Percentiles rank a stretch among this genome's conserved stretches.
These are phyloP conservation scores for Kradibia gibbosae DNA, from an alignment of 1,140 invertebrate species.

Conservation along the genomic window DNA sequence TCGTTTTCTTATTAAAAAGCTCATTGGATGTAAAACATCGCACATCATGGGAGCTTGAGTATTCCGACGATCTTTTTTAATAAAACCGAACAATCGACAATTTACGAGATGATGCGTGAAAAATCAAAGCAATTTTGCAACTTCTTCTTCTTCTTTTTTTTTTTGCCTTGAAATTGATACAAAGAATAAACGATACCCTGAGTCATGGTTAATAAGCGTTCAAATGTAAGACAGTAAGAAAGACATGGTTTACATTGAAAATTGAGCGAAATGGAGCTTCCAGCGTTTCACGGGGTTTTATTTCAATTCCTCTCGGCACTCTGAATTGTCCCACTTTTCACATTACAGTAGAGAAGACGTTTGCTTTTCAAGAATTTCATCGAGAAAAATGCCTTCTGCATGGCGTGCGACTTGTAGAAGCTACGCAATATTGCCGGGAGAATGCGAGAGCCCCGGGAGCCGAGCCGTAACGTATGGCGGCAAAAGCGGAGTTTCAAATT, in stretches of 20 bases:
- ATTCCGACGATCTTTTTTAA: too few species aligned
- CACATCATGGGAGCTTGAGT: too few species aligned
- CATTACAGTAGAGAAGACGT: neutral
- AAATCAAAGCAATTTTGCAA: too few species aligned
- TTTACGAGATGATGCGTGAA: too few species aligned
- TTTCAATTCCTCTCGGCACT: neutral
- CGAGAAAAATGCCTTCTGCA: neutral
- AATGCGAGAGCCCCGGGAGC: neutral
- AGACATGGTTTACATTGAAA: neutral
- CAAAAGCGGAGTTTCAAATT: conserved; percentile 12
- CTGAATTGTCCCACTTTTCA: neutral
- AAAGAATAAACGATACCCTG: too few species aligned
- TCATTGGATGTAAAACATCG: too few species aligned
- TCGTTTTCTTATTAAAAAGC: too few species aligned
- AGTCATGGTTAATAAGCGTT: too few species aligned
- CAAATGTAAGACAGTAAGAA: too few species aligned
- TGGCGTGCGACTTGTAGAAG: neutral
- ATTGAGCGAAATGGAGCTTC: neutral
- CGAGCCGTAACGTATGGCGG: neutral
- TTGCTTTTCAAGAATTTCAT: conserved; percentile 27
- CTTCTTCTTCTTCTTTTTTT: too few species aligned
- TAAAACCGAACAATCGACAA: too few species aligned
- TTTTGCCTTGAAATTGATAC: too few species aligned
- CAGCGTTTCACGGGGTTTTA: neutral
- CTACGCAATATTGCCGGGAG: neutral